A percentile compares a stretch with the other conserved stretches of the same genome.
phyloP scores from a whole-genome alignment of 2,113 vertebrate species.

The Boleophthalmus pectinirostris region DNA sequence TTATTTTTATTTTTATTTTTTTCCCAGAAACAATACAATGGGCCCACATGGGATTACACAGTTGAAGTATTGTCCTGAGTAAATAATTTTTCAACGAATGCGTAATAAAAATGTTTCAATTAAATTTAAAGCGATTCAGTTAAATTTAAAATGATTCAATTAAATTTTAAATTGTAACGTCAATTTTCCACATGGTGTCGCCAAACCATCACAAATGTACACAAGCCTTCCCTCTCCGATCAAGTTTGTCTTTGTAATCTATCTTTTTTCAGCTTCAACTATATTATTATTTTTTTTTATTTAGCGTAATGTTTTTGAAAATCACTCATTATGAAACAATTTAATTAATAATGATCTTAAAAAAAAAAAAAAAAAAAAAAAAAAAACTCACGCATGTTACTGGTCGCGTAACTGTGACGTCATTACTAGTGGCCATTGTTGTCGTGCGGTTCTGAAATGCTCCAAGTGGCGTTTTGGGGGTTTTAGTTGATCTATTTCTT shows the following conservation, averaged over 20 bases:
- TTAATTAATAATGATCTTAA: too few relatives aligned
- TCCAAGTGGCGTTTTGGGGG: not conserved
- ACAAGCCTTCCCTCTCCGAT: not conserved
- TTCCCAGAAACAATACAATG: too few relatives aligned
- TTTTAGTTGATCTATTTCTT: not conserved
- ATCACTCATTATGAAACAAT: not conserved
- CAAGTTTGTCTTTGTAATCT: not conserved
- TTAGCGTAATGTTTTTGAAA: not conserved
- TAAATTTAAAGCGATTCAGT: too few relatives aligned
- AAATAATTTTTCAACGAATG: too few relatives aligned
- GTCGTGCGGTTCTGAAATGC: conserved; percentile 39
- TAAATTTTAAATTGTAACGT: too few relatives aligned
- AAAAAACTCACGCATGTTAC: not conserved
- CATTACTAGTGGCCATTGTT: conserved; percentile 57
- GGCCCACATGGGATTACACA: too few relatives aligned
- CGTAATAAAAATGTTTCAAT: too few relatives aligned
- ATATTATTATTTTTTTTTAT: not conserved
- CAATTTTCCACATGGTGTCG: not conserved
- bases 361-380: not conserved
- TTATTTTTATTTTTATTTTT: too few relatives aligned
- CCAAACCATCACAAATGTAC: not conserved
- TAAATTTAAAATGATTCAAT: too few relatives aligned
- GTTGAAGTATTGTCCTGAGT: too few relatives aligned
- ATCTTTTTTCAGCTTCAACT: not conserved
- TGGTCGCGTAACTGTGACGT: conserved; percentile 18